Base-by-base conservation (phyloP, 2,797 vertebrate species). In the Etheostoma nigrum region DNA sequence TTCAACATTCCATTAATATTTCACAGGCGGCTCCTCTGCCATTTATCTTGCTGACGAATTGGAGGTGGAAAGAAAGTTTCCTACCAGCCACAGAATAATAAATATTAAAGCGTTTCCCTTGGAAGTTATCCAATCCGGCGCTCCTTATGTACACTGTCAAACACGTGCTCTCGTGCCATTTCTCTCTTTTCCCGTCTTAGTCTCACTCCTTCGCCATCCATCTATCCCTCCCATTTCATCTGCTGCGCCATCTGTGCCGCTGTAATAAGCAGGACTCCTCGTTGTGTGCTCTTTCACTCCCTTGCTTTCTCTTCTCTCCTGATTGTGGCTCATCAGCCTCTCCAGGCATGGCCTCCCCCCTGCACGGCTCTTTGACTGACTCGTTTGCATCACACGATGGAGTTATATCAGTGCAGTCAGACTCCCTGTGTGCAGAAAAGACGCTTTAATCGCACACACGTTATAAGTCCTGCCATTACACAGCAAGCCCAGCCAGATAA, bases 231-330 rank as follows among this genome's bases (percentile, higher is more conserved):
- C 87, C 82, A 67, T 81, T 83, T 94, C 91, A 90, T 94, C 92
- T 93, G 89, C 90, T 72, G 76, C 79, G 81, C 92, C 93, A 94
- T 95, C 94, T 94, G 94, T 92, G 91, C 88, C 90, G 90, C 87
- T 88, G 87, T 82, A 92, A 91, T 85, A 88, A 90, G 82, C 80
- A 83, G 67, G 52, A 57, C 81, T 81, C 79, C 60, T 88, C 61
- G 1, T 23, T 23, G 21, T 85, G 86, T 85, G 87, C 72, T 85
- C 60, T 73, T 74, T 87, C 83, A 65, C 74, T 73, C 76, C 60
- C 68, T 68, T 63, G 69, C 77, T 67, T 77, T 68, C 66, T 65
- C 80, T 74, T 58, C 68, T 76, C 76, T 63, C 79, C 78, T 44
- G 78, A 72, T 74, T 67, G 66, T 67, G 63, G 36, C 76, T 74